These are phyloP conservation scores for Coturnix japonica DNA, from an alignment of 2,113 vertebrate species.

Conservation along the genomic window DNA sequence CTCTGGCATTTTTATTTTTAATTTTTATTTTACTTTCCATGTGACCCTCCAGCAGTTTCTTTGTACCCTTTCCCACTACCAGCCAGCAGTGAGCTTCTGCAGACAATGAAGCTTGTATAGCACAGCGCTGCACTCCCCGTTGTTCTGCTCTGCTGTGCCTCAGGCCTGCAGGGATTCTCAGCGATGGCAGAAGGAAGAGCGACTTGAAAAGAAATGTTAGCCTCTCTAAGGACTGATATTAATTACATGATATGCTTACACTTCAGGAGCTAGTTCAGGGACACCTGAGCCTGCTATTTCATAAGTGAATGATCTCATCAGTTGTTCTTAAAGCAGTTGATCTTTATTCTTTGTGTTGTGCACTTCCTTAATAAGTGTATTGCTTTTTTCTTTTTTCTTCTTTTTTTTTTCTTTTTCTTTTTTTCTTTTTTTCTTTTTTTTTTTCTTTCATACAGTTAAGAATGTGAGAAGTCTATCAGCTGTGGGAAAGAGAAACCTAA, in stretches of 20 bases:
- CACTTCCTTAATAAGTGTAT: neutral
- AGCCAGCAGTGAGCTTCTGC: neutral
- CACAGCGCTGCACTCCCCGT: neutral
- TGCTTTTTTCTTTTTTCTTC: neutral
- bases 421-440: too few relatives aligned
- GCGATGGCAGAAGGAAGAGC: neutral
- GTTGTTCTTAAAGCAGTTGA: constrained; percentile 31
- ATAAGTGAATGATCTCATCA: constrained; percentile 24
- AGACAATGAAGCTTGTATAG: neutral
- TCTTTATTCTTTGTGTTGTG: constrained; percentile 5
- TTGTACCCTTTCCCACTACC: neutral
- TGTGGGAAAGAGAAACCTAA: neutral
- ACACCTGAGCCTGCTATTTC: constrained; percentile 40
- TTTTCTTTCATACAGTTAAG: neutral
- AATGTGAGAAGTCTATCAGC: neutral
- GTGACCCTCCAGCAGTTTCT: constrained; percentile 26
- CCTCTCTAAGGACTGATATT: constrained; percentile 29
- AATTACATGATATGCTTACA: constrained; percentile 31
- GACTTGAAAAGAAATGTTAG: neutral
- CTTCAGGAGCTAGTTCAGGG: constrained; percentile 2
- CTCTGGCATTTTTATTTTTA: neutral
- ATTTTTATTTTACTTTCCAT: neutral
- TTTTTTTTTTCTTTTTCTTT: neutral
- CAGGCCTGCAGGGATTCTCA: neutral
- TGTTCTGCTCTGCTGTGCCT: neutral